Conservation (phyloP, 2,888 invertebrate species). For the Sycophila texana region DNA sequence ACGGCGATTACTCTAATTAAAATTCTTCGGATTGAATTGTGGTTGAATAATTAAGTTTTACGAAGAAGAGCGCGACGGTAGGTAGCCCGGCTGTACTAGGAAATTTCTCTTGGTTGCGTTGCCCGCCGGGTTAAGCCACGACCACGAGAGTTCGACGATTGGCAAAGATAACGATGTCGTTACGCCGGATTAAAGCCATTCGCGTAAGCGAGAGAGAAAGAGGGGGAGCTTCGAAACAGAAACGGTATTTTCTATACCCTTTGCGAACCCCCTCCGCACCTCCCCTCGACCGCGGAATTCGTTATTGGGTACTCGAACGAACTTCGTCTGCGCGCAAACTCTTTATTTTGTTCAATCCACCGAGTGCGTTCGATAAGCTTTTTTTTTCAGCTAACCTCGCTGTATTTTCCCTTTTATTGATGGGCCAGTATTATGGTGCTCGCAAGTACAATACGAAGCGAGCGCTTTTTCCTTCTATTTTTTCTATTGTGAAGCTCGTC, state of each 20-base stretch:
- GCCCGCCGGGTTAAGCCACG: neutral
- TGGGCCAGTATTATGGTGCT: too few relatives aligned
- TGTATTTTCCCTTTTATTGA: too few relatives aligned
- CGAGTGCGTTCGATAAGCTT: too few relatives aligned
- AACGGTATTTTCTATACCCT: neutral
- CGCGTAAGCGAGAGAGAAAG: neutral
- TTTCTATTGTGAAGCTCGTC: too few relatives aligned
- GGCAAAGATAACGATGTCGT: constrained; percentile 54
- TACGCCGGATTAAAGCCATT: constrained; percentile 50
- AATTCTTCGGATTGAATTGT: constrained; percentile 62
- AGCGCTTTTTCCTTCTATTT: too few relatives aligned
- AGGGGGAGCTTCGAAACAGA: neutral
- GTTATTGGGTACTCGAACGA: constrained; percentile 27
- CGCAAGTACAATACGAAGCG: too few relatives aligned
- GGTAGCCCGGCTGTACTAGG: neutral
- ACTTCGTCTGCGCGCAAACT: too few relatives aligned
- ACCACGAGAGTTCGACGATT: constrained; percentile 41
- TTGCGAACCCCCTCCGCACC: too few relatives aligned
- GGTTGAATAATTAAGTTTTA: constrained; percentile 63
- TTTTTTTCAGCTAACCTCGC: too few relatives aligned
- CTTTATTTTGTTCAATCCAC: too few relatives aligned
- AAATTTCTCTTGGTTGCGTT: neutral
- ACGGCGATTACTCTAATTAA: constrained; percentile 56
- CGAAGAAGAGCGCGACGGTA: constrained; percentile 24
- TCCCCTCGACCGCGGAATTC: constrained; percentile 18